Percentiles rank a stretch among this genome's conserved stretches.
Conservation (phyloP, 2,888 invertebrate species). For the Mythimna impura region DNA sequence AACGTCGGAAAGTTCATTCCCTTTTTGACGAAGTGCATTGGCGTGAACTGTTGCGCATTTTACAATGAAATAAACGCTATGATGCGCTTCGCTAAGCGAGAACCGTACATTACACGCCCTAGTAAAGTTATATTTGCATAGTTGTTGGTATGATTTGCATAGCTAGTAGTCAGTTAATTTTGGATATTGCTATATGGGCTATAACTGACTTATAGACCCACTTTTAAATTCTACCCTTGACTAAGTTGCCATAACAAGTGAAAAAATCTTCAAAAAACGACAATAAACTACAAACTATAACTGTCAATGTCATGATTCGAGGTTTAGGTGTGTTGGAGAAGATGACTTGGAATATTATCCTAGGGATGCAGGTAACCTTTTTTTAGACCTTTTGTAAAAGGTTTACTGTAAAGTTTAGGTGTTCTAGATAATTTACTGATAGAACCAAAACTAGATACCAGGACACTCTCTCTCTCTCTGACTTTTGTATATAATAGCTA, state of each 20-base stretch:
- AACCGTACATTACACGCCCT: constrained; percentile 18
- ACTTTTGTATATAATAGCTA: too few species aligned
- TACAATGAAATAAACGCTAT: constrained; percentile 35
- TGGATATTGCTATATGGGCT: background rate
- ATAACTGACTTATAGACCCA: too few species aligned
- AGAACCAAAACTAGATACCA: background rate
- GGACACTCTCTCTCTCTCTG: too few species aligned
- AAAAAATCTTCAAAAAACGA: too few species aligned
- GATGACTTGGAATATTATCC: background rate
- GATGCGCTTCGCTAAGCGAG: constrained; percentile 30
- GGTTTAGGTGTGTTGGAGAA: too few species aligned
- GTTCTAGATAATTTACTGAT: background rate
- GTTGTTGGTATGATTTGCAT: too few species aligned
- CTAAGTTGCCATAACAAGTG: too few species aligned
- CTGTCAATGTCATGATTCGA: too few species aligned
- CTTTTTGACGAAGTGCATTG: too few species aligned
- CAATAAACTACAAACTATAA: too few species aligned
- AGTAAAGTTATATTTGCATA: constrained; percentile 3
- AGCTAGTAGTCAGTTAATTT: background rate
- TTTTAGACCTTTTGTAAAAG: background rate
- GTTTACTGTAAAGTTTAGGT: background rate
- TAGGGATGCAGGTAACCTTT: background rate
- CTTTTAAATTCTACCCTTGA: too few species aligned
- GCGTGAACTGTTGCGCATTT: constrained; percentile 5
- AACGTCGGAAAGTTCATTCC: too few species aligned